phyloP scores from a whole-genome alignment of 1,140 invertebrate species.

The Hesperophylax magnus region DNA sequence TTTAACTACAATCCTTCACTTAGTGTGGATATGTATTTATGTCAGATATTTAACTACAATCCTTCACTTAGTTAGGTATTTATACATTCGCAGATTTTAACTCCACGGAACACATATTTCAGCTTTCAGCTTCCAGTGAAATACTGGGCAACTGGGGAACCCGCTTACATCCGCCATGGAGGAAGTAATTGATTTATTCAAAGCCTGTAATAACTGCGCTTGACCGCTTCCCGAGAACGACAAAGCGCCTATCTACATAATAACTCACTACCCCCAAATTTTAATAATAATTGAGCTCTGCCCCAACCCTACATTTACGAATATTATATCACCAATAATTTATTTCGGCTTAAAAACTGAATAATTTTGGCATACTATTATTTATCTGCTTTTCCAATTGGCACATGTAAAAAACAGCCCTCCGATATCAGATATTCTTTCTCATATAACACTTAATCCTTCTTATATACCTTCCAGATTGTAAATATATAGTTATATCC shows the following conservation, averaged over 20 bases:
- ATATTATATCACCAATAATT: neutral
- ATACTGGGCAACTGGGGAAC: neutral
- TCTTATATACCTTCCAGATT: too few species aligned
- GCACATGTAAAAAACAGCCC: too few species aligned
- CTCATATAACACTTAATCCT: too few species aligned
- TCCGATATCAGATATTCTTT: too few species aligned
- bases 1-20: too few species aligned
- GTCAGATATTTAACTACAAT: too few species aligned
- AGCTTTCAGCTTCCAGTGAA: neutral
- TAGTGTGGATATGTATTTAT: too few species aligned
- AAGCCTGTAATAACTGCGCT: constrained; percentile 21
- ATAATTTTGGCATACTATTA: neutral
- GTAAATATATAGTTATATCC: too few species aligned
- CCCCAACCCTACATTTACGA: neutral
- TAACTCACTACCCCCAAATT: constrained; percentile 23
- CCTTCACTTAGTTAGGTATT: too few species aligned
- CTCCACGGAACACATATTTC: neutral
- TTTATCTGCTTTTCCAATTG: neutral
- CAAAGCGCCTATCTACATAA: neutral
- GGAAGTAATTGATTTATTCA: constrained; percentile 21
- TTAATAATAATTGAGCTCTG: neutral
- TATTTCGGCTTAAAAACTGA: neutral
- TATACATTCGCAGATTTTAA: too few species aligned
- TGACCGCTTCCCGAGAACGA: constrained; percentile 21
- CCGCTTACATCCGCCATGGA: neutral